Conservation (phyloP, 2,888 invertebrate species). For the Xestia sexstrigata region DNA sequence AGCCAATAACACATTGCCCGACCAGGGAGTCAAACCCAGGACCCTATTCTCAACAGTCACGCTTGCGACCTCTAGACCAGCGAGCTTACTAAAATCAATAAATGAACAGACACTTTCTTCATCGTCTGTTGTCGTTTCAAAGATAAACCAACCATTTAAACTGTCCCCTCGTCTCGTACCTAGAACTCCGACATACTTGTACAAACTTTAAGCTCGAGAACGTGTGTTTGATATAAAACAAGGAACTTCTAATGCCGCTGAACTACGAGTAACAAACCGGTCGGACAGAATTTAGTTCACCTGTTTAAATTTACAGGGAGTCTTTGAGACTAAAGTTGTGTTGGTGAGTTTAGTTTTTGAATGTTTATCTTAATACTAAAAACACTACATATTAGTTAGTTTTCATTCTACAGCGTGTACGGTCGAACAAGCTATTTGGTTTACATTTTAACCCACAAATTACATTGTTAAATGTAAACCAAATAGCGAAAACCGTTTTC, state of each 20-base stretch:
- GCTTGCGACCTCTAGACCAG: background rate
- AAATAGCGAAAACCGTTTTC: no score
- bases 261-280: conserved; percentile 40
- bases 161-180: background rate
- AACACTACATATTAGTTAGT: background rate
- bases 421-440: no score
- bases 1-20: background rate
- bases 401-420: background rate
- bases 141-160: conserved; percentile 34
- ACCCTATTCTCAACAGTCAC: background rate
- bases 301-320: conserved; percentile 50
- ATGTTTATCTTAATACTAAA: background rate
- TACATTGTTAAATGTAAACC: no score
- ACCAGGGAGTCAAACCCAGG: background rate
- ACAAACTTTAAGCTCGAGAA: conserved; percentile 49
- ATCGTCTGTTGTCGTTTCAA: conserved; percentile 3
- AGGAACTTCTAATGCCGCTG: conserved; percentile 38
- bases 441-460: no score
- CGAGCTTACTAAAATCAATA: background rate
- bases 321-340: conserved; percentile 29
- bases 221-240: conserved; percentile 64
- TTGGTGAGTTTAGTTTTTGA: background rate
- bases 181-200: conserved; percentile 22
- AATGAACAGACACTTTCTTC: background rate
- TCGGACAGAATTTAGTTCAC: conserved; percentile 46